Conservation (phyloP, 2,113 vertebrate genomes). For the Drymodes brunneopygia region DNA sequence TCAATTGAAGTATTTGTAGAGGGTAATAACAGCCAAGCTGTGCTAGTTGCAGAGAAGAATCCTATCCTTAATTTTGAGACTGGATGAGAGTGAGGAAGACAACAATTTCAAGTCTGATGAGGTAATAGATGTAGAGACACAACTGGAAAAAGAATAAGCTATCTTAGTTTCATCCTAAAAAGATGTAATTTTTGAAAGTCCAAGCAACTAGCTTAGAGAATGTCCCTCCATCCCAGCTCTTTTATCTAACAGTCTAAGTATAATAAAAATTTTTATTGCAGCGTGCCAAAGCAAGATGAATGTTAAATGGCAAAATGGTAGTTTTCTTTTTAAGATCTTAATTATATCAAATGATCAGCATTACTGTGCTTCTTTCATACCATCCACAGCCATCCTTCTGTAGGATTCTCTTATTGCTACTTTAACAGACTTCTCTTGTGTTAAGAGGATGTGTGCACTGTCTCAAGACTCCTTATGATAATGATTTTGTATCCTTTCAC, state of each 20-base stretch:
- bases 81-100: not conserved
- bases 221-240: not conserved
- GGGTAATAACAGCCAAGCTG: not conserved
- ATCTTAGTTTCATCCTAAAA: not conserved
- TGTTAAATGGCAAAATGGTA: not conserved
- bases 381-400: not conserved
- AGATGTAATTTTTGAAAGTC: not conserved
- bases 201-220: not conserved
- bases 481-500: not conserved
- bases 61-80: not conserved
- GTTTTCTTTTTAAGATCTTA: not conserved
- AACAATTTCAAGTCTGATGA: not conserved
- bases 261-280: not conserved
- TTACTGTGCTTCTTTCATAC: not conserved
- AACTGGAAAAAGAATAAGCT: not conserved
- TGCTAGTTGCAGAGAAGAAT: conserved; percentile 6
- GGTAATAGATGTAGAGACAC: conserved; percentile 14
- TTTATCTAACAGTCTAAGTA: not conserved
- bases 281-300: not conserved
- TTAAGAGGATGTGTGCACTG: not conserved
- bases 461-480: not conserved
- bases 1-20: not conserved
- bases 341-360: not conserved
- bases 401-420: not conserved
- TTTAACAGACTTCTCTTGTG: not conserved